phyloP scores from a whole-genome alignment of 1,140 invertebrate species.

The Ceratitis capitata region DNA sequence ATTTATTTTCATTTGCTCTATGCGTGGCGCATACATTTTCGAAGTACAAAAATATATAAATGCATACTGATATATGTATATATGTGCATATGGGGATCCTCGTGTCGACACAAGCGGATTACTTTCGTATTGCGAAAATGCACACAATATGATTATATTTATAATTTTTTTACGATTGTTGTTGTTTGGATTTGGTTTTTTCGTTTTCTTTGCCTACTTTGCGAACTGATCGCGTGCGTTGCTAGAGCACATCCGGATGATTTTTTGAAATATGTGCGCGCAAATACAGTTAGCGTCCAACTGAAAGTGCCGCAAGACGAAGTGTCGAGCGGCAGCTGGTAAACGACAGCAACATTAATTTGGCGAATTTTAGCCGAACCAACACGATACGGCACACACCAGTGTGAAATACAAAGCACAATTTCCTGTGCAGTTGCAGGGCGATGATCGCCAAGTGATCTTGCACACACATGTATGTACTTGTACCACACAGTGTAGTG shows the following conservation, averaged over 20 bases:
- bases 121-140: neutral
- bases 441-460: constrained; percentile 1
- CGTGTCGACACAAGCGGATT: neutral
- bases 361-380: neutral
- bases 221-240: constrained; percentile 16
- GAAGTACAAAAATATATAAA: neutral
- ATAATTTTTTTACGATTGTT: neutral
- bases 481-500: neutral
- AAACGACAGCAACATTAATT: neutral
- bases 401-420: no score
- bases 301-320: neutral
- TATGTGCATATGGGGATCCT: neutral
- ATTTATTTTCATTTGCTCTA: neutral
- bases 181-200: neutral
- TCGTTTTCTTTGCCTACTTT: neutral
- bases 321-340: neutral
- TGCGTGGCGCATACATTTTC: neutral
- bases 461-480: neutral
- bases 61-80: neutral
- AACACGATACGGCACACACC: neutral
- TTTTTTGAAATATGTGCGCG: constrained; percentile 3
- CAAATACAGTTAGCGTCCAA: constrained; percentile 29
- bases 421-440: constrained; percentile 7
- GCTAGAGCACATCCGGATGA: constrained; percentile 6
- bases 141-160: constrained; percentile 27